Evolutionary conservation across 2,888 invertebrate genomes (phyloP), one percentile per base, ranked within the genome.

Genomic region (Petrophora chlorosata): DNA sequence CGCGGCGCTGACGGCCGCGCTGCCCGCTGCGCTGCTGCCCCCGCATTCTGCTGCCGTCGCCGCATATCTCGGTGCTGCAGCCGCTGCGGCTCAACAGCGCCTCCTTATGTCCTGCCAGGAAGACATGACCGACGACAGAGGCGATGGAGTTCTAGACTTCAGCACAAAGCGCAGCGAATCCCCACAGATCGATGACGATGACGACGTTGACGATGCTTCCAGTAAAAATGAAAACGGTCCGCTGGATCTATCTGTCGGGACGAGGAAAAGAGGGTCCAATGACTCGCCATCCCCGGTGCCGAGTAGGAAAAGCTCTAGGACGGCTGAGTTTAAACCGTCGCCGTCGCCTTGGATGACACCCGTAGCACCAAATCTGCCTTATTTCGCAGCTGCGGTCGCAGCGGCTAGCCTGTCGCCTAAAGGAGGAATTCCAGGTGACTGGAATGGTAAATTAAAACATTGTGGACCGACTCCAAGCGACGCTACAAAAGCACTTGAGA

Each of bases 401-500:
- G 94, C 94, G 10, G 94, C 94, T 53, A 93, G 93, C 70, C 88
- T 95, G 14, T 95, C 96, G 10, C 95, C 95, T 3, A 94, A 95
- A 70, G 93, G 92, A 16, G 92, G 91, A 26, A 85, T 92, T 33
- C 92, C 92, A 8, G 77, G 84, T 7, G 92, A 92, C 26, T 96
- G 95, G 96, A 96, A 94, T 76, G 96, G 96, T 49, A 96, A 96
- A 82, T 82, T 94, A 63, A 96, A 96, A 73, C 92, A 94, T 58
- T 84, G 82, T 1, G 80, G 79, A 0, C 92, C 94, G 0, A 93
- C 92, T 14, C 95, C 96, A 0, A 96, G 93, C 67, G 96, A 96
- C 68, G 96, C 96, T 0, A 95, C 95, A 8, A 97, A 97, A 79
- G 97, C 97, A 4, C 82, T 97, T 43, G 97, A 97, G 76, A 97